phyloP scores from a whole-genome alignment of 2,888 invertebrate genomes.

The Venusia cambrica region DNA sequence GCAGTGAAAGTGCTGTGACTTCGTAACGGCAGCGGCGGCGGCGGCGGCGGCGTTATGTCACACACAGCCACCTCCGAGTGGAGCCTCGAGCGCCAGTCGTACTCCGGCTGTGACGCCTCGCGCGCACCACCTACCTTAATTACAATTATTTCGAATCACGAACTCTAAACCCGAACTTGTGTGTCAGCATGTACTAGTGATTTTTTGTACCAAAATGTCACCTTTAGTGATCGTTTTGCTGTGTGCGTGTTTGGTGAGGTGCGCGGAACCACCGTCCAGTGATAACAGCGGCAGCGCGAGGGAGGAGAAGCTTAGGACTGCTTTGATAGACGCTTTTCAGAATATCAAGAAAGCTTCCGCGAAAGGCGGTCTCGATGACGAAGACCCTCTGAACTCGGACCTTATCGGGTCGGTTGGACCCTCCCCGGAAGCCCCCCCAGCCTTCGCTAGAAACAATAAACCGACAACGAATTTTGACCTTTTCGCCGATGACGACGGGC shows the following conservation, averaged over 20 bases:
- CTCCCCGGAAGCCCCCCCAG: conserved; percentile 17
- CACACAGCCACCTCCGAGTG: conserved; percentile 50
- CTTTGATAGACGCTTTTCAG: conserved; percentile 71
- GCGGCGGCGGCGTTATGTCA: conserved; percentile 78
- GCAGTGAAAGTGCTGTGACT: conserved; percentile 70
- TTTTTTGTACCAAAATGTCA: conserved; percentile 51
- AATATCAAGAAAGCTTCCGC: conserved; percentile 69
- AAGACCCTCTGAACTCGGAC: conserved; percentile 52
- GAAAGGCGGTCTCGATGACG: conserved; percentile 61
- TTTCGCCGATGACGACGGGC: conserved; percentile 66
- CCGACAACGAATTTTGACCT: conserved; percentile 53
- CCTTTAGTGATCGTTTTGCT: conserved; percentile 57
- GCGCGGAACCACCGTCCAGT: conserved; percentile 46
- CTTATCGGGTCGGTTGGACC: conserved; percentile 57
- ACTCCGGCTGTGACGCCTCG: conserved; percentile 64
- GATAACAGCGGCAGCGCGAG: conserved; percentile 57
- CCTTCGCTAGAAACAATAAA: conserved; percentile 41
- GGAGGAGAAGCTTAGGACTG: conserved; percentile 68
- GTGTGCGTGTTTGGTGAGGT: conserved; percentile 52
- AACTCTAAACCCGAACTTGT: conserved; percentile 21
- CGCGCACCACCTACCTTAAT: conserved; percentile 49
- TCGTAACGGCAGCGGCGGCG: too few species aligned
- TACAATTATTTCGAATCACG: conserved; percentile 26
- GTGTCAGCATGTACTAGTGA: conserved; percentile 54
- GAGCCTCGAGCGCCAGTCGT: conserved; percentile 56